phyloP scores from a whole-genome alignment of 2,797 vertebrate genomes.

The Todus mexicanus region DNA sequence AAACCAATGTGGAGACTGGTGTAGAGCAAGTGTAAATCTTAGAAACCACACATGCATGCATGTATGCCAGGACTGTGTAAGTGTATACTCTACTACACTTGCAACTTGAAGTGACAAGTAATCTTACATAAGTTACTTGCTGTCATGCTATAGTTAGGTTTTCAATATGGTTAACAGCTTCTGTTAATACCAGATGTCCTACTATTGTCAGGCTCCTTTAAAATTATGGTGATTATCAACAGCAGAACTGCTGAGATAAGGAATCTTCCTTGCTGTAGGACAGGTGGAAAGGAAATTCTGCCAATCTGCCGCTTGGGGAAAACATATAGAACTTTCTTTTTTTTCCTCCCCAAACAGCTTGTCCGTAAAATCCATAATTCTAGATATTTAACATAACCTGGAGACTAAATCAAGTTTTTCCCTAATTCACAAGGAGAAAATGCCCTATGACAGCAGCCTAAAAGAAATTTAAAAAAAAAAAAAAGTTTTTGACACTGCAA shows the following conservation, averaged over 20 bases:
- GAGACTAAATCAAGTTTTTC: neutral
- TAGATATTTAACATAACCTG: neutral
- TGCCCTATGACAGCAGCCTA: neutral
- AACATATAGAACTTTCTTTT: neutral
- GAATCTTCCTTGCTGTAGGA: slow-evolving; percentile 20
- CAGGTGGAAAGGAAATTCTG: slow-evolving; percentile 37
- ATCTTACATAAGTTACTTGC: slow-evolving; percentile 13
- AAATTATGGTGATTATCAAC: slow-evolving; percentile 1
- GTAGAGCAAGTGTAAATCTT: neutral
- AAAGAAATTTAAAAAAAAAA: neutral
- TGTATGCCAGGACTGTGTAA: neutral
- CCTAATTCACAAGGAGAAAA: neutral
- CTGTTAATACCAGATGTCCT: slow-evolving; percentile 46
- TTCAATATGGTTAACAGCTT: slow-evolving; percentile 35
- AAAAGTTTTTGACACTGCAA: neutral
- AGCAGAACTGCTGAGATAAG: slow-evolving; percentile 35
- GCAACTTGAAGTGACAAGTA: slow-evolving; percentile 4
- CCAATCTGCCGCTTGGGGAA: neutral
- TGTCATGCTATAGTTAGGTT: slow-evolving; percentile 40
- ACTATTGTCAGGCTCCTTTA: slow-evolving; percentile 18
- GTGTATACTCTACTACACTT: neutral
- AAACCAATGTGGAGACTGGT: neutral
- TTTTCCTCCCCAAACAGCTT: neutral
- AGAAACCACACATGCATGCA: neutral
- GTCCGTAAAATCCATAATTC: neutral